Evolutionary conservation across 2,888 invertebrate genomes (phyloP).

Genomic region (Sphaeridia pumilis): DNA sequence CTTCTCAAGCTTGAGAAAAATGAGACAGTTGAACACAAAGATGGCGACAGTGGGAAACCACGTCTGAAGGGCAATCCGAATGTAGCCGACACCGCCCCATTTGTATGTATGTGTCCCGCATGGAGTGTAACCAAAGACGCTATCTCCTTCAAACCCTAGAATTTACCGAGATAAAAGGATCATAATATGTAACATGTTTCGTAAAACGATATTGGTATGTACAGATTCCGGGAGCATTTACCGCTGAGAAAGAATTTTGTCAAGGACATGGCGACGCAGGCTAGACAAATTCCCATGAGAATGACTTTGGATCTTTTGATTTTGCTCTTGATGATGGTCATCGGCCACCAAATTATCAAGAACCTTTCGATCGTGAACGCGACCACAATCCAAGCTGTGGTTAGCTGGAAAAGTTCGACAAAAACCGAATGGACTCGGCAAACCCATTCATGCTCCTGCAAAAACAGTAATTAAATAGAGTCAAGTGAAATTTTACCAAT

Average conservation of each 20-base stretch:
- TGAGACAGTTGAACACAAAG: constrained; percentile 39
- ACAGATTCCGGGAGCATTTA: constrained; percentile 13
- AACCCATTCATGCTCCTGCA: constrained; percentile 32
- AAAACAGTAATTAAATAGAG: too few relatives aligned
- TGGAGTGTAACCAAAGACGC: constrained; percentile 40
- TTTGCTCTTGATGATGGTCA: constrained; percentile 18
- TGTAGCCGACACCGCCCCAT: constrained; percentile 39
- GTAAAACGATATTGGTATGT: neutral
- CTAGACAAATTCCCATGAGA: constrained; percentile 11
- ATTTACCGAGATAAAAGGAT: neutral
- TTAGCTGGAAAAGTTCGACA: constrained; percentile 39
- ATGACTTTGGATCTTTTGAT: constrained; percentile 21
- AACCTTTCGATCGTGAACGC: constrained; percentile 39
- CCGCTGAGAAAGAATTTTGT: constrained; percentile 40
- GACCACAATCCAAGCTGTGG: constrained; percentile 41
- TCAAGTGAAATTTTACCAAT: neutral
- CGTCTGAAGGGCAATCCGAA: constrained; percentile 40
- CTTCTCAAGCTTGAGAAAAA: constrained; percentile 36
- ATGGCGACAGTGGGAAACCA: constrained; percentile 40
- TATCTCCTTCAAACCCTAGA: constrained; percentile 41
- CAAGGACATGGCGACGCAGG: constrained; percentile 37
- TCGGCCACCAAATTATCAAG: constrained; percentile 32
- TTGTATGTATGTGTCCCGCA: constrained; percentile 37
- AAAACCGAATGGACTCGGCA: constrained; percentile 35
- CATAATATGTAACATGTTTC: neutral